Evolutionary conservation across 1,140 invertebrate genomes (phyloP).

Genomic region (Sycophaga agraensis): DNA sequence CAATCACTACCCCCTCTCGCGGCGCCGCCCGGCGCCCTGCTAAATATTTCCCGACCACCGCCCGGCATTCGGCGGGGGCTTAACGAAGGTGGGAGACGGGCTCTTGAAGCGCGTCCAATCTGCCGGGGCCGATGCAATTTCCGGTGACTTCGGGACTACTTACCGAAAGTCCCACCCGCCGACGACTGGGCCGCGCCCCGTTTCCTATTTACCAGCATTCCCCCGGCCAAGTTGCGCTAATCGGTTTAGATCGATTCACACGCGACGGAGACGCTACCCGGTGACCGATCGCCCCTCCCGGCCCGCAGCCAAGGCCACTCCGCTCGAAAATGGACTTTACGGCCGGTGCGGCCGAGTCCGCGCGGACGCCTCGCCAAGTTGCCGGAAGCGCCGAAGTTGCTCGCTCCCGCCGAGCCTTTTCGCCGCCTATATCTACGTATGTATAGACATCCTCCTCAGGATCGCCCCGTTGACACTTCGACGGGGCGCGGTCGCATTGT

Average conservation of each 20-base stretch:
- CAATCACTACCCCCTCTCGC: conserved; percentile 10
- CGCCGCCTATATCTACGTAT: too few relatives aligned
- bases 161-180: conserved; percentile 9
- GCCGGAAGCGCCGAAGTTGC: too few relatives aligned
- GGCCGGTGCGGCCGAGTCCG: neutral
- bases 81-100: neutral
- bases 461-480: too few relatives aligned
- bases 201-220: conserved; percentile 12
- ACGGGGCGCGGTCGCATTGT: too few relatives aligned
- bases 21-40: neutral
- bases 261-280: neutral
- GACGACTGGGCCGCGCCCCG: too few relatives aligned
- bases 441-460: too few relatives aligned
- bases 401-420: too few relatives aligned
- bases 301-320: too few relatives aligned
- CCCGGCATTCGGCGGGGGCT: neutral
- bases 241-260: conserved; percentile 8
- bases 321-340: too few relatives aligned
- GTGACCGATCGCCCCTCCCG: neutral
- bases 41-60: conserved; percentile 22
- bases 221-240: conserved; percentile 1
- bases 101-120: conserved; percentile 7
- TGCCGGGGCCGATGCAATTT: conserved; percentile 13
- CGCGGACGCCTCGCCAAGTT: too few relatives aligned
- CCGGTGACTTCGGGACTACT: conserved; percentile 11